These are phyloP conservation scores for Phoxinus phoxinus DNA, from an alignment of 2,113 vertebrate species.

Conservation along the genomic window DNA sequence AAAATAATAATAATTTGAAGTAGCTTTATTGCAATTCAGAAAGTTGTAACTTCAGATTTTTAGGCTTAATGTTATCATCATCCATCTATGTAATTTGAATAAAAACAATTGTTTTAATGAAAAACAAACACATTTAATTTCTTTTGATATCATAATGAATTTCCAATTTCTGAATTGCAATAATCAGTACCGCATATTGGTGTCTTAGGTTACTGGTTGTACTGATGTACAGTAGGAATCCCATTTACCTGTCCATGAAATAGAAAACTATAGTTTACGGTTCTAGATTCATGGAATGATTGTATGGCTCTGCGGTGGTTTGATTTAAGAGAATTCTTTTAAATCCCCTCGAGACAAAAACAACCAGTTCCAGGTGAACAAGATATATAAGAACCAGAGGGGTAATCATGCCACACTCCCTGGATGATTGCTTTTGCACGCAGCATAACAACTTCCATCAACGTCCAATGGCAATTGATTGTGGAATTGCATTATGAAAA, in stretches of 20 bases:
- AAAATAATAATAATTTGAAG: too few relatives aligned
- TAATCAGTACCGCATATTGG: neutral
- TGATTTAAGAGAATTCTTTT: neutral
- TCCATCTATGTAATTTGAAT: neutral
- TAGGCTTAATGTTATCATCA: neutral
- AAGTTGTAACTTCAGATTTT: neutral
- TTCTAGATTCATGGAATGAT: neutral
- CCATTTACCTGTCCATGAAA: neutral
- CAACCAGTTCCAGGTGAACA: constrained; percentile 10
- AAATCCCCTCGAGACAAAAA: neutral
- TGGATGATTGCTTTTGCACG: constrained; percentile 12
- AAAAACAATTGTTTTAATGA: neutral
- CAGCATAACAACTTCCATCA: constrained; percentile 14
- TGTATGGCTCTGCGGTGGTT: neutral
- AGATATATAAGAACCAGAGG: neutral
- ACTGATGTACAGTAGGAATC: neutral
- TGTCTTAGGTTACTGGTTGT: neutral
- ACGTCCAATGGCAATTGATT: constrained; percentile 20
- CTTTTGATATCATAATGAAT: neutral
- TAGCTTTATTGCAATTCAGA: too few relatives aligned
- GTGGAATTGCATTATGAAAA: constrained; percentile 33
- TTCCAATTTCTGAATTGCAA: neutral
- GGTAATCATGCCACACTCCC: neutral
- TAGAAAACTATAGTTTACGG: neutral
- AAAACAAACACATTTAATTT: neutral